Base-by-base conservation (phyloP, 2,888 invertebrate genomes). In the Sphaerophoria taeniata region DNA sequence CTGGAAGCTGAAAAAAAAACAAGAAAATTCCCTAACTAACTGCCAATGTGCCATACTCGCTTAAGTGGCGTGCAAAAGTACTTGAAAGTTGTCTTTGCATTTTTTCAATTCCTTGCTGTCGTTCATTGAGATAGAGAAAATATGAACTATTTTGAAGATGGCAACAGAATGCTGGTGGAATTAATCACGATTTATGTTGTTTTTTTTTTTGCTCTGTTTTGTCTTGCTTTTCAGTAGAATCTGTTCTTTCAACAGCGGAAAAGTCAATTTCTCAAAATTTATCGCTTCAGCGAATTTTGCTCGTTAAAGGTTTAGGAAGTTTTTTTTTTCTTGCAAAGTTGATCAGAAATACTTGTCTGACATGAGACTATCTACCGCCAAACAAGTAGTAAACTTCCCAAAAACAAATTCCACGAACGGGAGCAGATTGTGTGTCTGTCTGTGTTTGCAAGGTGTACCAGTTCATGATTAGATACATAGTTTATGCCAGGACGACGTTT, bases 211-310 rank as follows among this genome's bases (percentile, higher is more conserved):
- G 14, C n/a, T 24, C 24, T 24, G 24, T 24, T 31, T 24, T 67
- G 36, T 75, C 61, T 80, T 72, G 51, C 61, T 24, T 24, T 24
- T 24, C 24, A 2, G 24, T 24, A 31, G 72, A 84, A 84, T 58
- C n/a, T 67, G 49, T 24, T 16, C 47, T 51, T 63, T 43, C 73
- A 75, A 72, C 47, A 81, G 65, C 56, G 74, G 47, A 77, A 74
- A 86, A 81, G 77, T 77, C 85, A 81, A 86, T 81, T 81, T 74
- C 65, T 81, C 74, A 74, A 81, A 86, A 82, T 86, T 82, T 77
- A 86, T 86, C 60, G 77, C 74, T 78, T 60, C 65, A 78, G 31
- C 36, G 70, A 67, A 65, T 60, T 75, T 56, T 31, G 75, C 67
- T 79, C 75, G 65, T 71, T 74, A 71, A 14, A 39, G 49, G 16